Conservation (phyloP, 35 echinoderm and acorn worm genomes). For the Stichopus chloronotus region DNA sequence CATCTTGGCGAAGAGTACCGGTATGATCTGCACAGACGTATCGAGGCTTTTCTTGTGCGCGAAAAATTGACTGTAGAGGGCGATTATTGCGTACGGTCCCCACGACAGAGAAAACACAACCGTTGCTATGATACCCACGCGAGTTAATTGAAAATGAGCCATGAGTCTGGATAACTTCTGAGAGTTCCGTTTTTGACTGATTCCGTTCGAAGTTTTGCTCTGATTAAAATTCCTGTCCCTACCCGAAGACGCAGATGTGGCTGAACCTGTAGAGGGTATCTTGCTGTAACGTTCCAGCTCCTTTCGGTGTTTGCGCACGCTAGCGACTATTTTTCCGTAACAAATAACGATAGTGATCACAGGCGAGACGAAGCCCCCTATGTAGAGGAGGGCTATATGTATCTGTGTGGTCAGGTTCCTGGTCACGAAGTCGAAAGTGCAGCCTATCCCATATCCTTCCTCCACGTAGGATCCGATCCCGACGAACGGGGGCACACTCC, state of each 20-base stretch:
- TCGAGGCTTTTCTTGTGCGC: slow-evolving; percentile 19
- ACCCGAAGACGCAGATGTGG: slow-evolving; percentile 2
- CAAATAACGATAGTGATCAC: slow-evolving; percentile 68
- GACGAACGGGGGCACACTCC: slow-evolving; percentile 80
- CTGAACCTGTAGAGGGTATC: background rate
- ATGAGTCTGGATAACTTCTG: slow-evolving; percentile 11
- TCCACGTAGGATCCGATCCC: slow-evolving; percentile 81
- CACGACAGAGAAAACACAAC: slow-evolving; percentile 70
- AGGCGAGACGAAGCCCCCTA: slow-evolving; percentile 73
- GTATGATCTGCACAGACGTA: slow-evolving; percentile 64
- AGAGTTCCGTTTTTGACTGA: background rate
- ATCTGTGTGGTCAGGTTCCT: slow-evolving; percentile 51
- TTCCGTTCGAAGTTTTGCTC: slow-evolving; percentile 18
- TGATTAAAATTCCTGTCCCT: slow-evolving; percentile 16
- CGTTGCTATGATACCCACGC: slow-evolving; percentile 79
- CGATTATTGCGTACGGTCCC: slow-evolving; percentile 80
- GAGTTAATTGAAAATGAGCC: slow-evolving; percentile 80
- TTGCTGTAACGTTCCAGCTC: slow-evolving; percentile 55
- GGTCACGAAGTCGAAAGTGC: slow-evolving; percentile 88
- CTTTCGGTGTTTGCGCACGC: slow-evolving; percentile 60
- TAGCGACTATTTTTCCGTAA: slow-evolving; percentile 74
- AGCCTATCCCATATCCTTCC: slow-evolving; percentile 87
- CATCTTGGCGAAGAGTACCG: slow-evolving; percentile 83
- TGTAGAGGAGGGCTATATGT: slow-evolving; percentile 70
- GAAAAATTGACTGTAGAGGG: slow-evolving; percentile 67